phyloP scores from a whole-genome alignment of 2,113 vertebrate species.

The Brachyhypopomus gauderio region DNA sequence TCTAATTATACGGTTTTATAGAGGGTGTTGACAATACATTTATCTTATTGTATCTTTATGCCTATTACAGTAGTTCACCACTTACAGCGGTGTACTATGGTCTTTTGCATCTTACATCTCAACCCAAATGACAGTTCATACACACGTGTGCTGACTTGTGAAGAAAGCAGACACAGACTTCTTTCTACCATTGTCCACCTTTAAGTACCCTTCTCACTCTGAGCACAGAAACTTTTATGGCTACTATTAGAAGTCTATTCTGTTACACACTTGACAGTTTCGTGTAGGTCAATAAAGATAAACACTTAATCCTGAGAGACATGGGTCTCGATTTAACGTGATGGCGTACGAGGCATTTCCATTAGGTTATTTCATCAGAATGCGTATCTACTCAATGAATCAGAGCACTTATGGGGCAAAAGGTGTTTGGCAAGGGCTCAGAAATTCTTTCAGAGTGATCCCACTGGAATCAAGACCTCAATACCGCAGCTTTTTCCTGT shows the following conservation, averaged over 20 bases:
- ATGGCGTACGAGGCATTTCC: constrained; percentile 33
- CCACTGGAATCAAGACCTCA: constrained; percentile 63
- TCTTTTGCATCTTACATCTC: no score
- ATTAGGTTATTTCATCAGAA: constrained; percentile 64
- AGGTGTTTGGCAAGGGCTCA: constrained; percentile 59
- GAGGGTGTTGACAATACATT: neutral
- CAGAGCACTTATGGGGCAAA: constrained; percentile 57
- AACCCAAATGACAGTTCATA: no score
- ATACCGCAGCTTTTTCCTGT: constrained; percentile 69
- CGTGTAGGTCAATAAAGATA: neutral
- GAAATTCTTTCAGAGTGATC: constrained; percentile 66
- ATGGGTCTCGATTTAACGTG: neutral
- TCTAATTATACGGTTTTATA: neutral
- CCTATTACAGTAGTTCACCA: no score
- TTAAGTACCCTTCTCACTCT: neutral
- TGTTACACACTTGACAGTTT: neutral
- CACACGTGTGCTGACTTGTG: no score
- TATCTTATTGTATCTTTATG: no score
- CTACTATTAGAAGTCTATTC: neutral
- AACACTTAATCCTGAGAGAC: neutral
- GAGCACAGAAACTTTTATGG: neutral
- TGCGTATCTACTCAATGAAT: constrained; percentile 51
- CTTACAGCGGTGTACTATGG: neutral
- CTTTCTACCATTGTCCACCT: neutral
- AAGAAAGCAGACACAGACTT: no score